These are phyloP conservation scores for Coregonus sp. DNA, from an alignment of 2,797 vertebrate genomes.

Conservation along the genomic window DNA sequence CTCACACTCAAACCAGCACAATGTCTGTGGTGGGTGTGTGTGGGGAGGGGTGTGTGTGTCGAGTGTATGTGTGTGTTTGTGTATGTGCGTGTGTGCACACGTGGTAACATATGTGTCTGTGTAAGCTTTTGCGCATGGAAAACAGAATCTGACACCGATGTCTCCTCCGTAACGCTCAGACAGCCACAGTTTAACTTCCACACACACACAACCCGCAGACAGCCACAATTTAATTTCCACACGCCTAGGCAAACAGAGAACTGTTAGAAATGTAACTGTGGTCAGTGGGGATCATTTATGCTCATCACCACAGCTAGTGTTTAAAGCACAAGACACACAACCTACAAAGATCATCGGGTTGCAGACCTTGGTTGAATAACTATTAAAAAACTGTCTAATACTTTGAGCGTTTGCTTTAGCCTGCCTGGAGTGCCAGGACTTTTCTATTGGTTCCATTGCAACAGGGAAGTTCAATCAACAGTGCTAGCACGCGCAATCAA, in stretches of 20 bases:
- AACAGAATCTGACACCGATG: conserved; percentile 41
- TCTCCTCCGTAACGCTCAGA: conserved; percentile 54
- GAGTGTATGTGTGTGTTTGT: conserved; percentile 12
- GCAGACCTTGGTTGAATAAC: not conserved
- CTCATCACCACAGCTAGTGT: conserved; percentile 36
- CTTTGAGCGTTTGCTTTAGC: not conserved
- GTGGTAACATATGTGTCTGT: conserved; percentile 12
- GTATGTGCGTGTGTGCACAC: conserved; percentile 26
- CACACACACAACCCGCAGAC: conserved; percentile 45
- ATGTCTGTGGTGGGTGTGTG: conserved; percentile 24
- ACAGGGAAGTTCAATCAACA: not conserved
- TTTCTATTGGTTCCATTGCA: not conserved
- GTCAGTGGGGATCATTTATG: conserved; percentile 33
- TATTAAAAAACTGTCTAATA: not conserved
- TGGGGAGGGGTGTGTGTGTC: not conserved
- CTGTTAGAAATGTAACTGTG: conserved; percentile 34
- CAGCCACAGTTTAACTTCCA: conserved; percentile 22
- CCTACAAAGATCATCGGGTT: conserved; percentile 5
- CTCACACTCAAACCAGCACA: not conserved
- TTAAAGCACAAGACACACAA: conserved; percentile 22
- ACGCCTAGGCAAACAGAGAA: conserved; percentile 59
- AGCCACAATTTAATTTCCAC: conserved; percentile 60
- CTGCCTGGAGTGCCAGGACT: not conserved
- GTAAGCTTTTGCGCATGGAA: conserved; percentile 20
- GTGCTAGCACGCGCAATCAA: no score